Conservation (phyloP, 2,888 invertebrate species). For the Drosophila aldrichi region DNA sequence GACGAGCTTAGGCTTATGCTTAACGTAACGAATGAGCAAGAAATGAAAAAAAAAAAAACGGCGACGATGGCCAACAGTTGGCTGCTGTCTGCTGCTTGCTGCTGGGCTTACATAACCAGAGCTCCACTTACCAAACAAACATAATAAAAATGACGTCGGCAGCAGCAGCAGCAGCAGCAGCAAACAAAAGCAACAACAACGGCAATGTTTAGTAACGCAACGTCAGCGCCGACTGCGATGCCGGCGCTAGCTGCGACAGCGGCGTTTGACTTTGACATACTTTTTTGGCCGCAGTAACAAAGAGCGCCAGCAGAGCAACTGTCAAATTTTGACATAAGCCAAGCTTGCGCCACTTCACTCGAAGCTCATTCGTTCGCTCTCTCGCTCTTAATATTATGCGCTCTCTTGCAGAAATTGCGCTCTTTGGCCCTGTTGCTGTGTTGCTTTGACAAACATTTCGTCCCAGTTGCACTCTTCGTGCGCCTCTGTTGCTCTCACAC, state of each 20-base stretch:
- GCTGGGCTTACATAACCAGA: slow-evolving; percentile 62
- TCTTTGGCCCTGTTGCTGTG: slow-evolving; percentile 56
- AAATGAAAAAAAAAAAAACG: slow-evolving; percentile 8
- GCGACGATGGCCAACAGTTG: slow-evolving; percentile 61
- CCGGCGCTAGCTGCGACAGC: slow-evolving; percentile 38
- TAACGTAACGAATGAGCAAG: slow-evolving; percentile 48
- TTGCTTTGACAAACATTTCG: slow-evolving; percentile 11
- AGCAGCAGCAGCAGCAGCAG: slow-evolving; percentile 24
- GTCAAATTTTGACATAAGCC: slow-evolving; percentile 64
- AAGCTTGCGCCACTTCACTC: slow-evolving; percentile 45
- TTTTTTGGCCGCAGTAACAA: slow-evolving; percentile 69
- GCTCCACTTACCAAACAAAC: slow-evolving; percentile 79
- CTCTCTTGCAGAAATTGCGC: slow-evolving; percentile 33
- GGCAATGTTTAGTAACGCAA: slow-evolving; percentile 64
- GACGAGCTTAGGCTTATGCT: slow-evolving; percentile 25
- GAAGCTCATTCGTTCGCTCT: neutral
- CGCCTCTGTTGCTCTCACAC: slow-evolving; percentile 2
- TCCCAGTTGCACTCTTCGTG: slow-evolving; percentile 23
- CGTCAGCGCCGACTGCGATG: slow-evolving; percentile 16
- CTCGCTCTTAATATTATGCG: neutral
- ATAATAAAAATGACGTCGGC: slow-evolving; percentile 70
- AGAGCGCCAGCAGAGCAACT: slow-evolving; percentile 38
- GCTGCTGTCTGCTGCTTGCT: slow-evolving; percentile 46
- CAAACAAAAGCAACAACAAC: slow-evolving; percentile 24
- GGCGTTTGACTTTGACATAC: slow-evolving; percentile 84